Base-by-base conservation (phyloP, 2,113 vertebrate species). In the Psilopsiagon aymara region DNA sequence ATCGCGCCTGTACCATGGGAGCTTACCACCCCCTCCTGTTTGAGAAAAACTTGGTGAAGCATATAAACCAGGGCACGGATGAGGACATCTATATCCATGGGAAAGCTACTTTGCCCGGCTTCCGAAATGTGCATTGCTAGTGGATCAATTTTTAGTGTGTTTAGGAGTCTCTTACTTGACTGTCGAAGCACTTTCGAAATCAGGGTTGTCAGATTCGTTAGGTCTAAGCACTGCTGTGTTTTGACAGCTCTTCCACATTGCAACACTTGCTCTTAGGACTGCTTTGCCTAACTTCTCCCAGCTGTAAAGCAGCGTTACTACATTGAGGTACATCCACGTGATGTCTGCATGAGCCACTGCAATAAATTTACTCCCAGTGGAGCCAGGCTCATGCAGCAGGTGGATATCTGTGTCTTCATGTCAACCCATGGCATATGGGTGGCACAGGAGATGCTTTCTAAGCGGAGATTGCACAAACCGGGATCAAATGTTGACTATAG, bases 11-110 rank as follows among this genome's bases (percentile, higher is more conserved):
- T 82, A 98, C 98, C 1, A 88, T 98, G 97, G 98, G 98, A 1
- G 98, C 97, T 49, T 99, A 98, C 91, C 98, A 99, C 82, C 98
- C 98, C 0, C 97, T 98, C 35, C 95, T 98, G 67, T 99, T 98
- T 37, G 98, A 99, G 96, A 98, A 98, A 55, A 98, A 98, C 64
- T 43, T 99, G 94, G 97, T 98, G 75, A 98, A 98, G 68, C 96
- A 97, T 24, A 66, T 98, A 41, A 98, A 98, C 52, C 97, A 86
- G 76, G 98, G 98, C 66, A 94, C 96, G 0, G 97, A 98, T 1
- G 94, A 98, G 57, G 97, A 97, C 79, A 98, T 99, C 69, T 98
- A 97, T 28, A 86, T 75, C 11, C 64, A 63, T 0, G 98, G 98
- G 12, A 99, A 97, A 82, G 97, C 96, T 13, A 98, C 98, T 6